These are phyloP conservation scores for Odontocerum albicorne DNA, from an alignment of 2,888 invertebrate species.

Conservation along the genomic window DNA sequence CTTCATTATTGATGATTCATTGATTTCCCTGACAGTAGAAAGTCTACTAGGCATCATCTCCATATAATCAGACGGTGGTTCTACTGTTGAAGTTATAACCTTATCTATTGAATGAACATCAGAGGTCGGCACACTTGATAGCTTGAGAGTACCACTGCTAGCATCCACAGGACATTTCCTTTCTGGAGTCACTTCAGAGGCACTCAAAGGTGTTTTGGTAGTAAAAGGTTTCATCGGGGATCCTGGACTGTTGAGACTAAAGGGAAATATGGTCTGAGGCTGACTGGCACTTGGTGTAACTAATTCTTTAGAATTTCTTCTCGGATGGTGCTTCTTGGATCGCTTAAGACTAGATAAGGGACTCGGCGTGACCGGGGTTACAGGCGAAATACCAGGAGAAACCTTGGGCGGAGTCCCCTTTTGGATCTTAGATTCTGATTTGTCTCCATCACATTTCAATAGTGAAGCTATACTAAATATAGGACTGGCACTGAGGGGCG, in stretches of 20 bases:
- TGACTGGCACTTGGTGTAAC: slow-evolving; percentile 62
- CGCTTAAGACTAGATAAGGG: slow-evolving; percentile 50
- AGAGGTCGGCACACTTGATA: slow-evolving; percentile 25
- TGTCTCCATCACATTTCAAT: slow-evolving; percentile 14
- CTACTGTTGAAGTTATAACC: slow-evolving; percentile 10
- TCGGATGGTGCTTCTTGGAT: slow-evolving; percentile 41
- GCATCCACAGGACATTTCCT: slow-evolving; percentile 45
- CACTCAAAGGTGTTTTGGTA: slow-evolving; percentile 36
- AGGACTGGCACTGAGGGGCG: slow-evolving; percentile 26
- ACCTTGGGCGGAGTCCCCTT: slow-evolving; percentile 27
- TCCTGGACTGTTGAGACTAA: slow-evolving; percentile 67
- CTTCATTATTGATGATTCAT: slow-evolving; percentile 40
- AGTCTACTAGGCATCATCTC: slow-evolving; percentile 34
- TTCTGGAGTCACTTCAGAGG: slow-evolving; percentile 38
- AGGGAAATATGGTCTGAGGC: slow-evolving; percentile 66
- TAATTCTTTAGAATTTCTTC: slow-evolving; percentile 50
- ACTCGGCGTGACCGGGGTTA: slow-evolving; percentile 44
- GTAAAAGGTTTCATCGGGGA: slow-evolving; percentile 59
- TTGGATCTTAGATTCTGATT: slow-evolving; percentile 23
- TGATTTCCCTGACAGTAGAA: slow-evolving; percentile 45
- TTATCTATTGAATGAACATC: slow-evolving; percentile 3
- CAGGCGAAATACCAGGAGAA: slow-evolving; percentile 34
- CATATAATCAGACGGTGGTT: slow-evolving; percentile 35
- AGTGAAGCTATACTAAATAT: slow-evolving; percentile 23
- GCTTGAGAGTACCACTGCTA: slow-evolving; percentile 18